Conservation (phyloP, 2,797 vertebrate genomes). For the Rhodeus uyekii region DNA sequence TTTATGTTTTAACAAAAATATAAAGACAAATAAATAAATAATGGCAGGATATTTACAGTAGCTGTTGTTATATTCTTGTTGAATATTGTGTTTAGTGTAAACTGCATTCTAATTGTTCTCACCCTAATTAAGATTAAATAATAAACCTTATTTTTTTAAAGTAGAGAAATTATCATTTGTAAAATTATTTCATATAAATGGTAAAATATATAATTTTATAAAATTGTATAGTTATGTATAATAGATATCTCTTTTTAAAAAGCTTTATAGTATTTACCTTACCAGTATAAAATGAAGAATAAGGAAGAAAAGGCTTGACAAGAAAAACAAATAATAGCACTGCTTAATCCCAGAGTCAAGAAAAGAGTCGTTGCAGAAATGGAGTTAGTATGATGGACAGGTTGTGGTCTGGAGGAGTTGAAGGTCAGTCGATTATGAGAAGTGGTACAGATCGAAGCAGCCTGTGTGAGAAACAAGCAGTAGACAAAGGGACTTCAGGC, state of each 20-base stretch:
- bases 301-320: not conserved
- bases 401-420: conserved; percentile 5
- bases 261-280: not conserved
- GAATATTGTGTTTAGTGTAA: not conserved
- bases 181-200: not conserved
- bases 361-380: not conserved
- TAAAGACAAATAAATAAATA: not conserved
- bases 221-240: not conserved
- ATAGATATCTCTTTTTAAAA: not conserved
- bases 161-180: too few relatives aligned
- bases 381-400: conserved; percentile 8
- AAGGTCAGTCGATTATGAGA: conserved; percentile 39
- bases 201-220: not conserved
- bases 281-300: not conserved
- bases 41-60: not conserved
- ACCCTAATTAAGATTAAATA: not conserved
- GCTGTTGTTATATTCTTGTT: not conserved
- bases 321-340: conserved; percentile 1
- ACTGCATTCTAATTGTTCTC: not conserved
- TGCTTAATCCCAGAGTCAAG: conserved; percentile 10
- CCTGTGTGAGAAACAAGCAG: conserved; percentile 17
- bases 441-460: conserved; percentile 34
- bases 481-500: conserved; percentile 8
- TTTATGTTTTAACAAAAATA: not conserved
- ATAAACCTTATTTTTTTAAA: not conserved